Conservation (phyloP, 2,797 vertebrate genomes). For the Rallus crepitans region DNA sequence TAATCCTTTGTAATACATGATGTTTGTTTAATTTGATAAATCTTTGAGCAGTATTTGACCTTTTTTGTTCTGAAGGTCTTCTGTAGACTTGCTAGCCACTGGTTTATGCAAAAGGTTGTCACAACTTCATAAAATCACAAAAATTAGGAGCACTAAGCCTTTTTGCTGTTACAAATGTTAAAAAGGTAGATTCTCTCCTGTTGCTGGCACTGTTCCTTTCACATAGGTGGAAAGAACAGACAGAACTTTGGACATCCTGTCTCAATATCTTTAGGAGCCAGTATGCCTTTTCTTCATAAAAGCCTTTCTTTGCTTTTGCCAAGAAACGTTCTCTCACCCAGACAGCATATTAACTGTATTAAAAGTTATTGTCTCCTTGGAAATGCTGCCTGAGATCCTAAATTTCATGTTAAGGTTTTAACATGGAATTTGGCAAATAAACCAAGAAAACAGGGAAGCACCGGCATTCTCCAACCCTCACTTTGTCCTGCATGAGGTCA, state of each 20-base stretch:
- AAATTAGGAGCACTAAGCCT: not conserved
- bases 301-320: not conserved
- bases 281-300: not conserved
- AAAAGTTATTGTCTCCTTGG: not conserved
- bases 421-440: not conserved
- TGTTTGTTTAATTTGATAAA: not conserved
- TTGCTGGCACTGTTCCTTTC: not conserved
- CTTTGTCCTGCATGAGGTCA: not conserved
- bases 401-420: not conserved
- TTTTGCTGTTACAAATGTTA: not conserved
- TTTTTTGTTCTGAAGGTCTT: not conserved
- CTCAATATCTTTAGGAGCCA: not conserved
- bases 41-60: not conserved
- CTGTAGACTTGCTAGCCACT: not conserved
- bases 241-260: slow-evolving; percentile 34
- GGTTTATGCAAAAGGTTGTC: not conserved
- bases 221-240: slow-evolving; percentile 29
- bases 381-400: not conserved
- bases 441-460: not conserved
- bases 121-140: not conserved
- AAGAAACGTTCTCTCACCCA: slow-evolving; percentile 14
- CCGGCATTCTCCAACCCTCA: not conserved
- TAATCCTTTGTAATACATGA: not conserved
- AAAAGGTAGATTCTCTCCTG: not conserved
- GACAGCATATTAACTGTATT: not conserved